These are phyloP conservation scores for Perognathus longimembris DNA, from an alignment of 2,113 vertebrate species.

Conservation along the genomic window DNA sequence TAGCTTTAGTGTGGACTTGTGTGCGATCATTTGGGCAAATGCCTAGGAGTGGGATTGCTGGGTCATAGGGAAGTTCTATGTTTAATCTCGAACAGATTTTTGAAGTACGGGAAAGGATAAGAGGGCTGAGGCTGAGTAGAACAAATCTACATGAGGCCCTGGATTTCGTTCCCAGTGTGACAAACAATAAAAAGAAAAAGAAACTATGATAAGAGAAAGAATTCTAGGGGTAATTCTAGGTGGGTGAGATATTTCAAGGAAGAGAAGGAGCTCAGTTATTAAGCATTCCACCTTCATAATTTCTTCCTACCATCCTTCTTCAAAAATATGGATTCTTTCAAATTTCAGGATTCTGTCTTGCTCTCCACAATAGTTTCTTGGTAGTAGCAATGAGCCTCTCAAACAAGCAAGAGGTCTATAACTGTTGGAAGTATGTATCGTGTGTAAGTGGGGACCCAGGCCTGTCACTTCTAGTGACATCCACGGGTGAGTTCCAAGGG, in stretches of 20 bases:
- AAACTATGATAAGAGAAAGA: background rate
- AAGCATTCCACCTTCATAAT: background rate
- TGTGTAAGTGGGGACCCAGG: background rate
- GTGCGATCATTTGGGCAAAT: no score
- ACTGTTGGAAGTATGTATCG: background rate
- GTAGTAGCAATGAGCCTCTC: background rate
- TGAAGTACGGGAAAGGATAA: background rate
- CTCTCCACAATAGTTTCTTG: background rate
- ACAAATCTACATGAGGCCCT: background rate
- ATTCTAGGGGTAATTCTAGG: background rate
- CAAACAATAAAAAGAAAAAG: background rate
- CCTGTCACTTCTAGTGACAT: background rate
- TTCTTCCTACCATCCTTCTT: background rate
- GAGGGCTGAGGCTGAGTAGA: background rate
- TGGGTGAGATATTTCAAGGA: background rate
- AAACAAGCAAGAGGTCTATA: background rate
- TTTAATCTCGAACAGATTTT: background rate
- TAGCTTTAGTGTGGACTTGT: no score
- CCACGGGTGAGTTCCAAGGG: background rate
- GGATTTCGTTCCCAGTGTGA: background rate
- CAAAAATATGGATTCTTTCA: background rate
- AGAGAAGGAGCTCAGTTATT: background rate
- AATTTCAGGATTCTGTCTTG: background rate
- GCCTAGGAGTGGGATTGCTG: no score
- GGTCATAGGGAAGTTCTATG: no score